These are phyloP conservation scores for Synodontis membranacea DNA, from an alignment of 2,113 vertebrate genomes.

Conservation along the genomic window DNA sequence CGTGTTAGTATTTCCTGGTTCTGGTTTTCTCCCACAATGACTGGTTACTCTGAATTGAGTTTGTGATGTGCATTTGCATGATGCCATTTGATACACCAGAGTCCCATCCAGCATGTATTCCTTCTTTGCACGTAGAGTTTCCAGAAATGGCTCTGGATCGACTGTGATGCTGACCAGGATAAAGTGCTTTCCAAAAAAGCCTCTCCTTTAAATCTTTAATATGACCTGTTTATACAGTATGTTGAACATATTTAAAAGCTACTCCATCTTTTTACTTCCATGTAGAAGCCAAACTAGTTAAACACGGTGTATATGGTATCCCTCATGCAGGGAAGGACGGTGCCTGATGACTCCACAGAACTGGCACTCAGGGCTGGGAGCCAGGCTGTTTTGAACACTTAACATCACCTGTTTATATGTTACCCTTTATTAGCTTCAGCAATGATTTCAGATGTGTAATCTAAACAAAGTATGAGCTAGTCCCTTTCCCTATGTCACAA, in stretches of 20 bases:
- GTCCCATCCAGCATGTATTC: not conserved
- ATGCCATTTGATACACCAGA: not conserved
- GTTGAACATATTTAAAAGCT: not conserved
- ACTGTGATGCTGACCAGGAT: not conserved
- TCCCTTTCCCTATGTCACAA: not conserved
- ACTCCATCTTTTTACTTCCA: not conserved
- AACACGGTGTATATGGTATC: not conserved
- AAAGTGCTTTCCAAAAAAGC: not conserved
- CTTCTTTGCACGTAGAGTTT: not conserved
- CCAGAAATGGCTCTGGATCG: not conserved
- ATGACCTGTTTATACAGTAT: not conserved
- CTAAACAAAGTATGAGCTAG: not conserved
- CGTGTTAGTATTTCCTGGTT: not conserved
- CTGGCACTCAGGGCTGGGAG: not conserved
- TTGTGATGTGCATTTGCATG: not conserved
- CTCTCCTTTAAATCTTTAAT: not conserved
- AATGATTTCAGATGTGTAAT: not conserved
- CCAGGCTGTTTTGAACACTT: constrained; percentile 1
- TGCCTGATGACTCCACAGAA: constrained; percentile 15
- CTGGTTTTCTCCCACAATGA: not conserved
- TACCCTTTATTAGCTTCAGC: not conserved
- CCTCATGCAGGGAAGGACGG: constrained; percentile 4
- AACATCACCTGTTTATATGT: constrained; percentile 4
- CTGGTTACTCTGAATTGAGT: not conserved
- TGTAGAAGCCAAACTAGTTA: not conserved